A percentile compares a stretch with the other conserved stretches of the same genome.
Conservation (phyloP, 2,113 vertebrate species). For the Rattus norvegicus region DNA sequence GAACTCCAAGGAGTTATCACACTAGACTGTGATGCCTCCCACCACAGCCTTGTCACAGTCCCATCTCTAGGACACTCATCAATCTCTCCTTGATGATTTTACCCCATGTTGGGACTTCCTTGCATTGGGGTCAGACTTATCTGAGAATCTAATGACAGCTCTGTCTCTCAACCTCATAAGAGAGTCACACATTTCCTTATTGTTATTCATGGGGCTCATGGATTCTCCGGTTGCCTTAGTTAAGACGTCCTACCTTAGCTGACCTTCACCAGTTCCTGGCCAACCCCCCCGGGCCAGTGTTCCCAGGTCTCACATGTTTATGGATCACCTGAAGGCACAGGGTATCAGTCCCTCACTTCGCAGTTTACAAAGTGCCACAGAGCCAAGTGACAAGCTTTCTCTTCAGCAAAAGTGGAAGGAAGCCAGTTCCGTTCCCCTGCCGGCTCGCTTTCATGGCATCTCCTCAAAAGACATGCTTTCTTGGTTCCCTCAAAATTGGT, state of each 20-base stretch:
- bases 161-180: not conserved
- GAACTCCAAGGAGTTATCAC: not conserved
- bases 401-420: not conserved
- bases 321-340: not conserved
- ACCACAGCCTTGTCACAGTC: not conserved
- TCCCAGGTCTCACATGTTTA: not conserved
- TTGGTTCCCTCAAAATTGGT: not conserved
- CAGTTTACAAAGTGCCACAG: conserved; percentile 38
- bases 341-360: conserved; percentile 11
- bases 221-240: not conserved
- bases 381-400: not conserved
- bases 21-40: not conserved
- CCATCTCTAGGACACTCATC: too few relatives aligned
- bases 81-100: not conserved
- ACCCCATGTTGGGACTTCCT: not conserved
- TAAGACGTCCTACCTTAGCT: not conserved
- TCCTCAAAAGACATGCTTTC: not conserved
- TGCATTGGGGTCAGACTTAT: not conserved
- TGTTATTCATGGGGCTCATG: not conserved
- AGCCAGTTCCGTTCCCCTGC: not conserved
- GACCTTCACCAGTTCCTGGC: not conserved
- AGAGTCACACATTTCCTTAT: not conserved
- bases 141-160: not conserved
- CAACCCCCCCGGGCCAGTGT: not conserved
- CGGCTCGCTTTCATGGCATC: not conserved